Conservation (phyloP, 1,140 invertebrate species). For the Elymnias hypermnestra region DNA sequence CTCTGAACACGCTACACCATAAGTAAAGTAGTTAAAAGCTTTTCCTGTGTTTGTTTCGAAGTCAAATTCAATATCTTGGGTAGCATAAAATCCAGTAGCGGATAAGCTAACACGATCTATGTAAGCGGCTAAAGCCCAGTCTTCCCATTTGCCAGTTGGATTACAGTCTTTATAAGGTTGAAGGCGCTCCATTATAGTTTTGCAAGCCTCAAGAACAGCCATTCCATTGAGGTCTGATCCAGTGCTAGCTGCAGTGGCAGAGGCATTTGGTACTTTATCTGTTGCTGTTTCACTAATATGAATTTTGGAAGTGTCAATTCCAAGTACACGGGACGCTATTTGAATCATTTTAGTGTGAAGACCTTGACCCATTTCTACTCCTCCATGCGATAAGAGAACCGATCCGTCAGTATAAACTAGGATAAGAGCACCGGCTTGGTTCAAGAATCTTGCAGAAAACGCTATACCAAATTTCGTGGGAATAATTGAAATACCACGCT, state of each 20-base stretch:
- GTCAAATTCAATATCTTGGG: constrained; percentile 87
- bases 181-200: constrained; percentile 85
- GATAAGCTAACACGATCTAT: constrained; percentile 88
- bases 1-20: constrained; percentile 86
- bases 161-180: constrained; percentile 86
- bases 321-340: constrained; percentile 85
- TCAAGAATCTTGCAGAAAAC: constrained; percentile 87
- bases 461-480: constrained; percentile 95
- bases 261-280: constrained; percentile 96
- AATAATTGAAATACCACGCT: constrained; percentile 90
- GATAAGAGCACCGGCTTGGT: constrained; percentile 93
- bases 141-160: constrained; percentile 88
- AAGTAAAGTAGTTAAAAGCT: constrained; percentile 89
- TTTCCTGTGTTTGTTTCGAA: constrained; percentile 83
- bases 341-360: constrained; percentile 97
- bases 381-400: constrained; percentile 92
- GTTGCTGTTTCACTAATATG: constrained; percentile 93
- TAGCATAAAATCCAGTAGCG: constrained; percentile 90
- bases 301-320: constrained; percentile 85
- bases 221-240: constrained; percentile 97
- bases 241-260: constrained; percentile 93
- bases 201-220: constrained; percentile 93
- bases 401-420: constrained; percentile 94
- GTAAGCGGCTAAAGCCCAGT: constrained; percentile 91
- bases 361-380: constrained; percentile 97